Percentiles rank a stretch among this genome's conserved stretches.
Evolutionary conservation across 2,888 invertebrate genomes (phyloP).

Genomic region (Pristionchus fissidentatus): DNA sequence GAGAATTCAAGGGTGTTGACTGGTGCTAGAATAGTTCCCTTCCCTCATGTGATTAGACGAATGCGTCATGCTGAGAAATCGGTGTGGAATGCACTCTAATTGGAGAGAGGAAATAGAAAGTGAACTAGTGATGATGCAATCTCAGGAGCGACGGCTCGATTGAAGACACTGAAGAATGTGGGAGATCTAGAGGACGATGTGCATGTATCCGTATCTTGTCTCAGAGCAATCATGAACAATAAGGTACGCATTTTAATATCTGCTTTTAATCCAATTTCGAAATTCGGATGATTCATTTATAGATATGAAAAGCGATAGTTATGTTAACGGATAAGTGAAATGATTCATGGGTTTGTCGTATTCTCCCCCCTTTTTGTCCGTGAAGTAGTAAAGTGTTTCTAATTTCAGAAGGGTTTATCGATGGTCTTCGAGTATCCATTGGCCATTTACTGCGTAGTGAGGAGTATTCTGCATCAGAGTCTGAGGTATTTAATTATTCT

Average conservation of each 20-base stretch:
- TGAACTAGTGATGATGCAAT: neutral
- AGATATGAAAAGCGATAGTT: no score
- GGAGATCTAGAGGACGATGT: constrained; percentile 86
- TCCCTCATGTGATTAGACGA: neutral
- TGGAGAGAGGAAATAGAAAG: neutral
- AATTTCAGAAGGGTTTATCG: constrained; percentile 93
- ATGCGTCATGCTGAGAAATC: no score
- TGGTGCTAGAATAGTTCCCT: no score
- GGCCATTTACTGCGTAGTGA: constrained; percentile 97
- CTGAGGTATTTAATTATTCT: constrained; percentile 82
- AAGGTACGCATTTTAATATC: constrained; percentile 80
- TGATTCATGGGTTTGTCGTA: no score
- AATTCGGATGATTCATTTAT: no score
- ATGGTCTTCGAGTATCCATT: constrained; percentile 98
- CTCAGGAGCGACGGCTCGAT: constrained; percentile 34
- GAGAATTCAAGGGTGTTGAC: no score
- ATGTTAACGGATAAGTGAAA: no score
- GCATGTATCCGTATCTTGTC: constrained; percentile 98
- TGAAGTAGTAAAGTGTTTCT: neutral
- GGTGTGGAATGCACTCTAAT: neutral
- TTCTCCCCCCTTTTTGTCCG: no score
- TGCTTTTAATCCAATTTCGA: no score
- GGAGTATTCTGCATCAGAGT: constrained; percentile 95
- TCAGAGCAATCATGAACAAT: constrained; percentile 99
- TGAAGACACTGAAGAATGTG: constrained; percentile 54